phyloP scores from a whole-genome alignment of 2,113 vertebrate genomes.

The Eubucco bourcierii region DNA sequence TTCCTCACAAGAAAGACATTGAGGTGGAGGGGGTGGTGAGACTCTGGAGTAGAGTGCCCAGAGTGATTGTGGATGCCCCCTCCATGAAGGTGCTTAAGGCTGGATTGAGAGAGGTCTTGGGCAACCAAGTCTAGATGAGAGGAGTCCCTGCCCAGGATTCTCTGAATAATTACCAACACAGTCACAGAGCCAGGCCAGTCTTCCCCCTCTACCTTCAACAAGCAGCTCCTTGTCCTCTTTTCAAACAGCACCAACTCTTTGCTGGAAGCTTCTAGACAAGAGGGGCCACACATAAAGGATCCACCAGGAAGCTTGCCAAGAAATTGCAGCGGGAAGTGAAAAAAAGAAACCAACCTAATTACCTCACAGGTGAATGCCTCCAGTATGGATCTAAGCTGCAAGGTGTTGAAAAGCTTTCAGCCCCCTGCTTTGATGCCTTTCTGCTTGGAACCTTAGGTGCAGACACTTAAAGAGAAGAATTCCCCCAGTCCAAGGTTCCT shows the following conservation, averaged over 20 bases:
- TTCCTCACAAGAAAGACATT: too few species aligned
- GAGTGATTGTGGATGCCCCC: too few species aligned
- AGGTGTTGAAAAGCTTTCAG: conserved; percentile 36
- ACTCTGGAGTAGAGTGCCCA: too few species aligned
- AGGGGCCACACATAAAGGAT: conserved; percentile 29
- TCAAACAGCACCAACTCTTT: not conserved
- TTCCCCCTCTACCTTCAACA: not conserved
- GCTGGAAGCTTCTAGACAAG: not conserved
- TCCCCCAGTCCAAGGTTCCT: conserved; percentile 21
- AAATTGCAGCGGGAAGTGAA: conserved; percentile 40
- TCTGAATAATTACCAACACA: too few species aligned
- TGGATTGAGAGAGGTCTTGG: too few species aligned
- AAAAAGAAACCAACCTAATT: not conserved
- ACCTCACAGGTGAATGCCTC: conserved; percentile 50
- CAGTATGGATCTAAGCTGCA: conserved; percentile 28
- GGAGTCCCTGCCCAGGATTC: too few species aligned
- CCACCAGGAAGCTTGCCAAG: conserved; percentile 59
- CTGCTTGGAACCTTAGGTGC: conserved; percentile 38
- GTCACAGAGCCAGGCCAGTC: not conserved
- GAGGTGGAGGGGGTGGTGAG: too few species aligned
- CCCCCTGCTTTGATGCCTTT: conserved; percentile 26
- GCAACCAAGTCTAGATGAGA: too few species aligned
- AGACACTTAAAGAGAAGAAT: conserved; percentile 45
- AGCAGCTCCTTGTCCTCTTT: not conserved
- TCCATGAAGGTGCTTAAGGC: too few species aligned